phyloP scores from a whole-genome alignment of 2,888 invertebrate species.

The Trachelus stipa region DNA sequence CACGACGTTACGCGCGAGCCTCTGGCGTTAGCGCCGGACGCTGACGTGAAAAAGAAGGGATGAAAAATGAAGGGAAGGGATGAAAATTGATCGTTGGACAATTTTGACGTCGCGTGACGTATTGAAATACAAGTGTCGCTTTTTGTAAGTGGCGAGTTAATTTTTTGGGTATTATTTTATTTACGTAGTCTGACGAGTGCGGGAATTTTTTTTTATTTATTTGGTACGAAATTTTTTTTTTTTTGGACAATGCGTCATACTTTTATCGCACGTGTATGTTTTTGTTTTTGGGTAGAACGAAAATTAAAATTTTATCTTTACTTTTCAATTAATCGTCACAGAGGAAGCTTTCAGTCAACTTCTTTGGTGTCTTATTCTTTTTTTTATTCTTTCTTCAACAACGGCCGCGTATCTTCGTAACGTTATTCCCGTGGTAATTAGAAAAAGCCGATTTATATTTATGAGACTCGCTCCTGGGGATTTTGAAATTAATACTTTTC shows the following conservation, averaged over 20 bases:
- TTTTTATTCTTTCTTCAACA: neutral
- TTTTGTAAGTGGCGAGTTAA: too few relatives aligned
- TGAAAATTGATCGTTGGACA: neutral
- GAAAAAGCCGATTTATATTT: constrained; percentile 62
- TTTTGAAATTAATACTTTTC: constrained; percentile 22
- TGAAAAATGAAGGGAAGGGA: neutral
- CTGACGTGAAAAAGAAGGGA: neutral
- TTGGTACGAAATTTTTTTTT: neutral
- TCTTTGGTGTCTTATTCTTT: neutral
- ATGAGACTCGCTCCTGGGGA: constrained; percentile 44
- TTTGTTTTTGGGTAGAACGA: too few relatives aligned
- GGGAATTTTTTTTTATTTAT: neutral
- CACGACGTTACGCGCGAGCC: too few relatives aligned
- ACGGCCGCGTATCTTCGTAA: neutral
- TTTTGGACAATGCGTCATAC: neutral
- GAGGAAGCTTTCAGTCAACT: neutral
- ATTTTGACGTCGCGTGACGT: constrained; percentile 20
- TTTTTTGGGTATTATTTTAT: too few relatives aligned
- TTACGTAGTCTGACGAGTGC: too few relatives aligned
- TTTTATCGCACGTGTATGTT: too few relatives aligned
- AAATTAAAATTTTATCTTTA: too few relatives aligned
- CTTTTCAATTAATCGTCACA: constrained; percentile 26
- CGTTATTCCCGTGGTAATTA: constrained; percentile 47
- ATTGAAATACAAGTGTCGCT: constrained; percentile 27
- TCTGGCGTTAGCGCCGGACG: neutral